phyloP scores from a whole-genome alignment of 2,888 invertebrate genomes.

The Microctonus brassicae region DNA sequence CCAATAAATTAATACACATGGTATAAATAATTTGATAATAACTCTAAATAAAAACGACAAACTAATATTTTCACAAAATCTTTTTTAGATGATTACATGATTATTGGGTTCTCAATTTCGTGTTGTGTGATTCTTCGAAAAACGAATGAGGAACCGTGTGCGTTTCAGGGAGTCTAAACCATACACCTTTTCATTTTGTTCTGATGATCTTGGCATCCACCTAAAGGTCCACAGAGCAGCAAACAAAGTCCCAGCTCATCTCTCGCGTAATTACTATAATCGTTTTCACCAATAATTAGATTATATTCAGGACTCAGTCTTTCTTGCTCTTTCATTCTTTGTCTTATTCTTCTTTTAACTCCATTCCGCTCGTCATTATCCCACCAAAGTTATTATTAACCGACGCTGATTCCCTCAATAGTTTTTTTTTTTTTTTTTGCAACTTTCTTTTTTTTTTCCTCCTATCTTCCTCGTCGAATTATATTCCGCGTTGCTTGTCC shows the following conservation, averaged over 20 bases:
- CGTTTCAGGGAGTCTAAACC: constrained; percentile 44
- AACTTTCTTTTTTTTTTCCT: not conserved
- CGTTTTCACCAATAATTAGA: constrained; percentile 69
- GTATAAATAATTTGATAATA: not conserved
- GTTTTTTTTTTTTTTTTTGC: constrained; percentile 31
- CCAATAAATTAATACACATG: not conserved
- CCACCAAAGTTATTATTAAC: constrained; percentile 66
- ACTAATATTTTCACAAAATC: not conserved
- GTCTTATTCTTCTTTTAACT: constrained; percentile 34
- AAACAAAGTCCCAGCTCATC: constrained; percentile 43
- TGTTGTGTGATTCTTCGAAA: constrained; percentile 60
- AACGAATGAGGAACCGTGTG: constrained; percentile 44
- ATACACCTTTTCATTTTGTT: constrained; percentile 66
- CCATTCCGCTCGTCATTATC: constrained; percentile 60
- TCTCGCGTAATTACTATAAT: constrained; percentile 67
- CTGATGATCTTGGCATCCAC: constrained; percentile 40
- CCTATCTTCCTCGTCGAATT: constrained; percentile 12
- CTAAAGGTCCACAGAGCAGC: constrained; percentile 40
- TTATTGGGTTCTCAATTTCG: constrained; percentile 44
- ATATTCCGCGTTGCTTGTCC: constrained; percentile 17
- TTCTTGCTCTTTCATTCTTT: constrained; percentile 6
- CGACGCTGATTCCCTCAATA: constrained; percentile 48
- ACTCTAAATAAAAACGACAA: constrained; percentile 9
- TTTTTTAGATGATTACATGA: constrained; percentile 44
- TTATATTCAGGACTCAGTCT: constrained; percentile 58